Evolutionary conservation across 2,888 invertebrate genomes (phyloP), one percentile per base, ranked within the genome.

Genomic region (Tetrapedia diversipes): DNA sequence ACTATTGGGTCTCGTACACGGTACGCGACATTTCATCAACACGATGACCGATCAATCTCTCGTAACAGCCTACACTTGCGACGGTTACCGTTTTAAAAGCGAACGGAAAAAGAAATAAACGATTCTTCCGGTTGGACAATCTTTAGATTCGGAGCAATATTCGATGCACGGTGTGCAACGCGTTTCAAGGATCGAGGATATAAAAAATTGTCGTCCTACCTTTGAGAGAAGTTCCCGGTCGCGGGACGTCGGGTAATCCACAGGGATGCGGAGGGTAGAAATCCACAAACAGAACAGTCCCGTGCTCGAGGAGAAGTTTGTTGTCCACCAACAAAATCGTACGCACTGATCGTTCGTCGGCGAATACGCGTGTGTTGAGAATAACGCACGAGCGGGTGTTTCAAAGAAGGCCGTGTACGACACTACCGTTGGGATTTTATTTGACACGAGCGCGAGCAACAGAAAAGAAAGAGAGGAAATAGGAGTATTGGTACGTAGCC

Each of bases 231-330:
- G 24, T 39, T 75, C 45, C 77, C 79, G n/a, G 53, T 67, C n/a
- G 76, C 59, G 78, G 74, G 72, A 51, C 59, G 82, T 61, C 63
- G 85, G 47, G 60, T 84, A 84, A 84, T 84, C 84, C 84, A 84
- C 82, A 73, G 71, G 79, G 29, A 51, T 32, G 37, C 74, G 29
- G 78, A 24, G 79, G 67, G 77, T 77, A 69, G 77, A 81, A 80
- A 80, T 80, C 67, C 80, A 80, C 66, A 75, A 65, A 68, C 43
- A n/a, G 69, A 67, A 57, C 45, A 68, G 51, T 51, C 37, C 34
- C 41, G 43, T 41, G 56, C 66, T 39, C 41, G 64, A 37, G 34
- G 59, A 37, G 49, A 61, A 14, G 66, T 43, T 70, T 56, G n/a
- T n/a, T n/a, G 64, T 66, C 77, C 78, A 82, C 78, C 81, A 82